Base-by-base conservation (phyloP, 2,888 invertebrate genomes). In the Pyrgus malvae region DNA sequence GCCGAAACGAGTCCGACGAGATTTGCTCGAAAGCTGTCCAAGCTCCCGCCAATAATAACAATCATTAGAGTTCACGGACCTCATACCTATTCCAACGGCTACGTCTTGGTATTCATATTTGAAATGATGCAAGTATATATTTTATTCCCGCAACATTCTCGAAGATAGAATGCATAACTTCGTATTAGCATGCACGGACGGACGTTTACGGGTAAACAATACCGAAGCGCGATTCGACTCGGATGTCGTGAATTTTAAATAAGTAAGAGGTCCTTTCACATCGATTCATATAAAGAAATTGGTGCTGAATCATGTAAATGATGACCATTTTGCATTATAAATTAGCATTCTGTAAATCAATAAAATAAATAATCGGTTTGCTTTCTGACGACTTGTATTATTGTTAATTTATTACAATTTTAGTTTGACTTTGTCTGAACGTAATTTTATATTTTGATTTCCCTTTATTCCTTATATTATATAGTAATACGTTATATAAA, bases 1-100 rank as follows among this genome's bases (percentile, higher is more conserved):
- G 11, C 21, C 21, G 56, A 67, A 69, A 74, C 75, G 66, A 65
- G 74, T 76, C 64, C 61, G 61, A 69, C 78, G 61, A 68, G 75
- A 70, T 74, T 61, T 60, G 41, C 71, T 76, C 58, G 78, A 79
- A 81, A 80, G 76, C 76, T 72, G 72, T 70, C 64, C 61, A 55
- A 69, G 58, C 65, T 72, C 68, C 65, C 64, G 64, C 33, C 41
- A 48, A 48, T 46, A 48, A 45, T 41, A 46, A 51, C 41, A 41
- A 55, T 54, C 25, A 48, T 60, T 46, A 68, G 65, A 68, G 70
- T 67, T 69, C 63, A 66, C 66, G 66, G 66, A 67, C 62, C 35
- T 14, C 27, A 16, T 25, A 48, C 17, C 31, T 54, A 46, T 23
- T 45, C 37, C 23, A 45, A 46, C 40, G 31, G 16, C 35, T 49